Evolutionary conservation across 2,888 invertebrate genomes (phyloP).

Genomic region (Lycaena phlaeas): DNA sequence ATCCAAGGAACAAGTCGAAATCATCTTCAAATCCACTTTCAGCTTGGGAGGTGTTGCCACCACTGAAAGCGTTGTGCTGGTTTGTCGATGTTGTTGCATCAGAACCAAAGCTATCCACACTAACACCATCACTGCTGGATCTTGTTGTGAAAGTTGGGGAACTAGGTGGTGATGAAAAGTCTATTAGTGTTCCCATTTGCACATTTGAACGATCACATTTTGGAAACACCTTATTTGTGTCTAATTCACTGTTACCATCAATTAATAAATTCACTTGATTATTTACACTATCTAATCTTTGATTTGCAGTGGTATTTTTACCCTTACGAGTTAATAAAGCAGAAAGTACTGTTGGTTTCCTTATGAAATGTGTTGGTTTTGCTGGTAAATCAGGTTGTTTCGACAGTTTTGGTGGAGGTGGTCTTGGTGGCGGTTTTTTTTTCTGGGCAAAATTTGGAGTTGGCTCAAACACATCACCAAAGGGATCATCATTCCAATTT

Average conservation of each 20-base stretch:
- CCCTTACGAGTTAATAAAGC: constrained; percentile 53
- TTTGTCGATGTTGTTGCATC: constrained; percentile 76
- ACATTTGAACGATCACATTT: constrained; percentile 61
- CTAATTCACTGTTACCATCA: constrained; percentile 42
- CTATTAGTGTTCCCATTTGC: constrained; percentile 75
- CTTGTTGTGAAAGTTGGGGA: constrained; percentile 83
- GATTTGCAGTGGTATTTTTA: constrained; percentile 34
- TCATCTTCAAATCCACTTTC: constrained; percentile 90
- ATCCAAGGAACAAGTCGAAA: constrained; percentile 77
- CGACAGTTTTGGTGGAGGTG: constrained; percentile 75
- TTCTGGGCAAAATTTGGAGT: constrained; percentile 62
- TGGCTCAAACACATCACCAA: constrained; percentile 64
- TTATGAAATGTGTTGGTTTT: constrained; percentile 69
- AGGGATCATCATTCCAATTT: constrained; percentile 66
- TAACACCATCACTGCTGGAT: constrained; percentile 82
- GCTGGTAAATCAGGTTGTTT: constrained; percentile 52
- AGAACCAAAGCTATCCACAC: constrained; percentile 83
- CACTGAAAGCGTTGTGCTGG: constrained; percentile 67
- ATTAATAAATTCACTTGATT: constrained; percentile 30
- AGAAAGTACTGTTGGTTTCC: constrained; percentile 60
- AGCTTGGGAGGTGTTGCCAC: constrained; percentile 79
- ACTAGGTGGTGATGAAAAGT: constrained; percentile 80
- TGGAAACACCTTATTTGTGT: constrained; percentile 52
- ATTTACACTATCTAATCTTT: constrained; percentile 18
- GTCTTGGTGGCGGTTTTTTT: constrained; percentile 81